Percentiles rank a stretch among this genome's conserved stretches.
Conservation (phyloP, 2,888 invertebrate genomes). For the Oxystoma pomonae region DNA sequence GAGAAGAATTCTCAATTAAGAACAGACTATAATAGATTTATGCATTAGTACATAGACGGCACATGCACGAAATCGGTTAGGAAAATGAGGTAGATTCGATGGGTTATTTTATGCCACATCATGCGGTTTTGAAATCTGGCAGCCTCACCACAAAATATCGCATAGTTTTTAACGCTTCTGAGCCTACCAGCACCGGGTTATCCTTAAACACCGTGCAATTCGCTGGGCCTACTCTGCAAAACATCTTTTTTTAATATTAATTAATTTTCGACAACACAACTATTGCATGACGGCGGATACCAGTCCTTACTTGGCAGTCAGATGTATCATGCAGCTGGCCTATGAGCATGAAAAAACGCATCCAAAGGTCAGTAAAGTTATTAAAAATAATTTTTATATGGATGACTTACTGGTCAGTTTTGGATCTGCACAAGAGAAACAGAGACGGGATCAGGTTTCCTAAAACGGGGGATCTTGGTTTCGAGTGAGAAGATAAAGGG, state of each 20-base stretch:
- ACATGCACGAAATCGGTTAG: conserved; percentile 14
- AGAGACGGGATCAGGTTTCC: no score
- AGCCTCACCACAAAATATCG: conserved; percentile 1
- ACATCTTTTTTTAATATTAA: not conserved
- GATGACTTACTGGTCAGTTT: no score
- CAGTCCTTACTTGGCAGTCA: no score
- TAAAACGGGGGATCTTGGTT: no score
- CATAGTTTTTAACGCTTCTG: conserved; percentile 7
- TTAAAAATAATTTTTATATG: no score
- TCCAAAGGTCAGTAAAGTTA: no score
- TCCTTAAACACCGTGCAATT: conserved; percentile 4
- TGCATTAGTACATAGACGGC: conserved; percentile 19
- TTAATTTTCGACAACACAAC: conserved; percentile 3
- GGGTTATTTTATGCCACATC: no score
- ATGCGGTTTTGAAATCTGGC: no score
- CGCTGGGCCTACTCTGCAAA: conserved; percentile 4
- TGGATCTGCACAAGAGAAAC: no score
- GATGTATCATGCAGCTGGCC: no score
- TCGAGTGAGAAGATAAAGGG: no score
- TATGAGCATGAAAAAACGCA: no score
- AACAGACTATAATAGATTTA: conserved; percentile 19
- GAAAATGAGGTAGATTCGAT: not conserved
- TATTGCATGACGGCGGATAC: conserved; percentile 4
- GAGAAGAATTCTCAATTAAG: conserved; percentile 12
- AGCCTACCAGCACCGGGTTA: not conserved